Evolutionary conservation across 2,888 invertebrate species (phyloP).

Genomic region (Scaptomyza flava): DNA sequence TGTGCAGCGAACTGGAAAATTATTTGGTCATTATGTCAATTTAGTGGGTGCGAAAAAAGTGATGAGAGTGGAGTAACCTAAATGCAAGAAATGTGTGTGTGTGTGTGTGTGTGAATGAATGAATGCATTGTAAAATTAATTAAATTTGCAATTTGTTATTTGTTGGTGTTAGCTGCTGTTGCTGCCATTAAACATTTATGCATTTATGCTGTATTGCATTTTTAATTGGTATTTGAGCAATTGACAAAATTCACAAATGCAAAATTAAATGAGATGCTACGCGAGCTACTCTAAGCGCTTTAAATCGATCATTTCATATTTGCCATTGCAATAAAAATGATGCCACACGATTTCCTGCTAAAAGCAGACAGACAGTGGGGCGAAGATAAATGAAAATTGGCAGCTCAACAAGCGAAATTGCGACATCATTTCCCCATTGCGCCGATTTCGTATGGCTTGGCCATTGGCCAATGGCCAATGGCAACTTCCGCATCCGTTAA

Average conservation of each 20-base stretch:
- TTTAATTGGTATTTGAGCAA: constrained; percentile 48
- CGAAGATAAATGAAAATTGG: background rate
- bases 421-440: background rate
- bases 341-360: constrained; percentile 14
- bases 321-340: constrained; percentile 26
- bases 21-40: constrained; percentile 78
- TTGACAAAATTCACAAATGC: constrained; percentile 22
- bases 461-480: constrained; percentile 32
- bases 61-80: constrained; percentile 32
- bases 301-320: constrained; percentile 38
- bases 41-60: constrained; percentile 41
- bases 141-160: constrained; percentile 55
- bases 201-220: constrained; percentile 35
- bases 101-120: background rate
- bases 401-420: constrained; percentile 2
- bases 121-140: constrained; percentile 64
- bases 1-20: constrained; percentile 73
- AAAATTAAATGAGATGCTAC: constrained; percentile 2
- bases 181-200: constrained; percentile 49
- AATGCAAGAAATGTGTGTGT: constrained; percentile 38
- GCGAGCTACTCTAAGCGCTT: constrained; percentile 23
- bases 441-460: constrained; percentile 7
- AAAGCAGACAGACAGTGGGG: background rate
- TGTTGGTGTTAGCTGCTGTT: constrained; percentile 4
- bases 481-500: constrained; percentile 41